These are phyloP conservation scores for Metopia argyrocephala DNA, from an alignment of 2,888 invertebrate genomes.

Conservation along the genomic window DNA sequence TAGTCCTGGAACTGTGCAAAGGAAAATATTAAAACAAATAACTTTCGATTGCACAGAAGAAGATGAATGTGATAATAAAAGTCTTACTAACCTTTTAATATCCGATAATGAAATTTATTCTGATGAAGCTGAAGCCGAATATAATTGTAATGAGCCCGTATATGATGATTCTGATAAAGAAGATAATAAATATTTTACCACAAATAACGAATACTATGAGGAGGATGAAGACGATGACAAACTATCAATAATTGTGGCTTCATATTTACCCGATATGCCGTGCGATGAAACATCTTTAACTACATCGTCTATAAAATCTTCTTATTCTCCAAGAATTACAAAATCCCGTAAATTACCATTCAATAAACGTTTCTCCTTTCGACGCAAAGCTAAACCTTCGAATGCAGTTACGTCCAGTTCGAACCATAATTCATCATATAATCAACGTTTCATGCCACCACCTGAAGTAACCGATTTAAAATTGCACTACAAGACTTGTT, in stretches of 20 bases:
- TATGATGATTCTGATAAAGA: constrained; percentile 47
- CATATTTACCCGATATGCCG: constrained; percentile 72
- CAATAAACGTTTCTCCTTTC: constrained; percentile 72
- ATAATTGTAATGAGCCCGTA: constrained; percentile 50
- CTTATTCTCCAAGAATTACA: constrained; percentile 15
- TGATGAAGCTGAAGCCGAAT: constrained; percentile 68
- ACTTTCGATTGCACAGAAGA: constrained; percentile 69
- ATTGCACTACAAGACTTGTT: constrained; percentile 77
- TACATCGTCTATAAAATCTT: constrained; percentile 20
- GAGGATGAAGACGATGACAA: constrained; percentile 73
- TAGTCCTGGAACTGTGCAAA: constrained; percentile 31
- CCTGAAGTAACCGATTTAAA: constrained; percentile 71
- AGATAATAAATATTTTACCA: background rate
- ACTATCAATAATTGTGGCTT: constrained; percentile 76
- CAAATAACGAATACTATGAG: constrained; percentile 43
- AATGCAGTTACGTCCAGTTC: constrained; percentile 56
- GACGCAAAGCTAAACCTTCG: constrained; percentile 66
- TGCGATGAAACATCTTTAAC: constrained; percentile 50
- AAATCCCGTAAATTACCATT: constrained; percentile 64
- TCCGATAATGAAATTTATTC: constrained; percentile 72
- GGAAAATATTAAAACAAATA: constrained; percentile 67
- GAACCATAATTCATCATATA: background rate
- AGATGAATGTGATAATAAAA: constrained; percentile 68
- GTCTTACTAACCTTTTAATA: constrained; percentile 71
- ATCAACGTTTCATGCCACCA: constrained; percentile 56